Conservation (phyloP, 2,888 invertebrate species). For the Himalopsyche anomala region DNA sequence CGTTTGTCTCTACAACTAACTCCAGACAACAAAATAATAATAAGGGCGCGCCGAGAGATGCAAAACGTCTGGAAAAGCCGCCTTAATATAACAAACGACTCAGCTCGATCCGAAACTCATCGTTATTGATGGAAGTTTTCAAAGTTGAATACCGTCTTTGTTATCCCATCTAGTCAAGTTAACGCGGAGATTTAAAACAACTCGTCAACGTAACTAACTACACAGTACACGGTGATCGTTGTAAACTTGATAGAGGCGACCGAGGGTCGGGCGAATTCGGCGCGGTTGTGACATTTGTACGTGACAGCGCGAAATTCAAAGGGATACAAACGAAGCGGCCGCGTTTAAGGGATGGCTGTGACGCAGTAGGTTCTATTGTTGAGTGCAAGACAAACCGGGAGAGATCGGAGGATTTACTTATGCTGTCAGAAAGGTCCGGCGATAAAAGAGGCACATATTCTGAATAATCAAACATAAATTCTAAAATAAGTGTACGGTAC, state of each 20-base stretch:
- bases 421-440: neutral
- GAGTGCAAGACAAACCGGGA: neutral
- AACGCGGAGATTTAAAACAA: conserved; percentile 14
- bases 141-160: conserved; percentile 23
- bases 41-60: conserved; percentile 1
- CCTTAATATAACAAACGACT: neutral
- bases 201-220: conserved; percentile 29
- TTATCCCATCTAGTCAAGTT: neutral
- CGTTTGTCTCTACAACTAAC: conserved; percentile 1
- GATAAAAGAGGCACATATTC: neutral
- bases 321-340: conserved; percentile 4
- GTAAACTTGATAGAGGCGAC: neutral
- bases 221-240: neutral
- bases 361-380: conserved; percentile 24
- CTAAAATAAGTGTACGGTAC: no score
- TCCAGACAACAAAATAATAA: conserved; percentile 33
- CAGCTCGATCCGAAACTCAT: neutral
- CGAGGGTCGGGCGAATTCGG: neutral
- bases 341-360: neutral
- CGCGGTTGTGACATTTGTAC: neutral
- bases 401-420: neutral
- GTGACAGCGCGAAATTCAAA: conserved; percentile 23
- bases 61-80: conserved; percentile 29
- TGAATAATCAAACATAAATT: neutral
- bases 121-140: conserved; percentile 40